These are phyloP conservation scores for Drosophila nasuta DNA, from an alignment of 1,140 invertebrate genomes.

Conservation along the genomic window DNA sequence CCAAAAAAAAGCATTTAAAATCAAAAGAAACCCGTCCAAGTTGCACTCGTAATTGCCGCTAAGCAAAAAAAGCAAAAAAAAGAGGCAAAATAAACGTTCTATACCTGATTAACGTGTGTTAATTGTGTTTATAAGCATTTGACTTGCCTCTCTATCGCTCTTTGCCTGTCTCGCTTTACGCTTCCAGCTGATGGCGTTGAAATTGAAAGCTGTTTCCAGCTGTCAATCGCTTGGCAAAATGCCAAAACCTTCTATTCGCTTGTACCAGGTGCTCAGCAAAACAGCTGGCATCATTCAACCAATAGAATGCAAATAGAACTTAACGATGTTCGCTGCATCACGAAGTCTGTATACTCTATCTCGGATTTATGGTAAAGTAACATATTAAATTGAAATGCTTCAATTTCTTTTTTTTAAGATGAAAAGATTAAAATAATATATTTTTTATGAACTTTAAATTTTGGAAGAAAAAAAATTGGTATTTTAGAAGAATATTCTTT, in stretches of 20 bases:
- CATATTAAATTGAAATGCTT: no score
- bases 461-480: no score
- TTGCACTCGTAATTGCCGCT: conserved; percentile 42
- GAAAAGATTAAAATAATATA: no score
- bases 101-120: conserved; percentile 33
- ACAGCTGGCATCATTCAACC: conserved; percentile 27
- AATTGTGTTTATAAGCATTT: conserved; percentile 25
- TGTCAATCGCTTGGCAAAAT: conserved; percentile 59
- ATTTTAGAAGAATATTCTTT: no score
- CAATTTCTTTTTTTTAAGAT: no score
- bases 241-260: conserved; percentile 67
- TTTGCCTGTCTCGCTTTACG: not conserved
- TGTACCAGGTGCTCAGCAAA: conserved; percentile 69
- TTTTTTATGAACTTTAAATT: no score
- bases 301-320: conserved; percentile 29
- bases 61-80: not conserved
- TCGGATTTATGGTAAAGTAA: not conserved
- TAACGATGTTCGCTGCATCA: not conserved
- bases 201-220: conserved; percentile 74
- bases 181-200: conserved; percentile 26
- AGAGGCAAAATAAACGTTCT: conserved; percentile 2
- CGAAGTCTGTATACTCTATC: conserved; percentile 30
- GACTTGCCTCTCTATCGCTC: not conserved
- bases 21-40: conserved; percentile 15
- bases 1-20: conserved; percentile 10